Evolutionary conservation across 2,888 invertebrate species (phyloP).

Genomic region (Piscicola geometra): DNA sequence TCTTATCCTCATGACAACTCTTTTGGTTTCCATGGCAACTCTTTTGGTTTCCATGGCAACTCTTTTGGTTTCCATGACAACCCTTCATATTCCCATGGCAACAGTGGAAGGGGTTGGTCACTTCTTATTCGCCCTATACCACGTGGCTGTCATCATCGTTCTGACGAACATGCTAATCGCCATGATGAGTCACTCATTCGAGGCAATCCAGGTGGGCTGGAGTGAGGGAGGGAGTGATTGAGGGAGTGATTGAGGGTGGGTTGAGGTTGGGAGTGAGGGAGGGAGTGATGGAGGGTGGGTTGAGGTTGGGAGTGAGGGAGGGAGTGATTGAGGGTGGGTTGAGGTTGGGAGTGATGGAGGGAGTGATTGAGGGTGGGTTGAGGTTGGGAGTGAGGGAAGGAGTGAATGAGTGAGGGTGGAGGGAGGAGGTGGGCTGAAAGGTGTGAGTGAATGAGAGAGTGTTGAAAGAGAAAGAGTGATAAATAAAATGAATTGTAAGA

Average conservation of each 20-base stretch:
- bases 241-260: no score
- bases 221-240: no score
- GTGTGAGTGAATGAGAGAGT: background rate
- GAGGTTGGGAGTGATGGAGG: background rate
- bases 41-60: no score
- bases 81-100: no score
- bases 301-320: background rate
- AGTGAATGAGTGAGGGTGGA: background rate
- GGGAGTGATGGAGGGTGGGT: background rate
- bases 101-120: slow-evolving; percentile 63
- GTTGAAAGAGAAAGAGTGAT: no score
- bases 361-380: background rate
- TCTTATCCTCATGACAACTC: no score
- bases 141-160: slow-evolving; percentile 69
- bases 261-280: no score
- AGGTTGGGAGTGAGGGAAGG: background rate
- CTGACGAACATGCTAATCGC: slow-evolving; percentile 73
- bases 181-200: slow-evolving; percentile 71
- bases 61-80: no score
- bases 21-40: no score
- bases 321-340: background rate
- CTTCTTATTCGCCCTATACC: slow-evolving; percentile 62
- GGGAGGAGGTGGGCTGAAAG: background rate
- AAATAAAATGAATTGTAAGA: no score
- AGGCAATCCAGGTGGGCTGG: slow-evolving; percentile 61